Conservation (phyloP, 2,888 invertebrate genomes). For the Phengaris alcon region DNA sequence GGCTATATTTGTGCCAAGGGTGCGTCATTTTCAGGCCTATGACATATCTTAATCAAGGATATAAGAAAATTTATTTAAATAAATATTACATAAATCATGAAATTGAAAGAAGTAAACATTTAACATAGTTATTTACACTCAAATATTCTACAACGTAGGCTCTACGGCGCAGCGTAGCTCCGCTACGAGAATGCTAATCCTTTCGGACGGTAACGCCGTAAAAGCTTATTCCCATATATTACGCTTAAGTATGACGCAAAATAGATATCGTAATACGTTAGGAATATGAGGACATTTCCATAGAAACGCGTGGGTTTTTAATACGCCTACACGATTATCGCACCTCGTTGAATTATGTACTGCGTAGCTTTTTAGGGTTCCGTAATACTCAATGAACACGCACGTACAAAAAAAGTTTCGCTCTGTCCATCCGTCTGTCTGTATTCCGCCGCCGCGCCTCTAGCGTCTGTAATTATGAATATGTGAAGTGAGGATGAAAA, state of each 20-base stretch:
- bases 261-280: neutral
- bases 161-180: neutral
- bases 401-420: too few relatives aligned
- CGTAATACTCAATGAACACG: too few relatives aligned
- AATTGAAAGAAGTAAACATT: neutral
- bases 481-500: too few relatives aligned
- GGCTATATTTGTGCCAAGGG: too few relatives aligned
- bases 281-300: neutral
- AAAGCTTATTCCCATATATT: conserved; percentile 2
- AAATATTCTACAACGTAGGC: neutral
- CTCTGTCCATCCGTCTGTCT: too few relatives aligned
- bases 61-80: too few relatives aligned
- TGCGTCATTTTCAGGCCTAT: too few relatives aligned
- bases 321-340: neutral
- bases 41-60: too few relatives aligned
- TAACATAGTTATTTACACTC: neutral
- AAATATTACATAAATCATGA: neutral
- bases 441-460: too few relatives aligned
- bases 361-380: too few relatives aligned
- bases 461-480: too few relatives aligned
- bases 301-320: neutral
- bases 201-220: neutral
- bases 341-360: neutral
- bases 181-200: neutral
- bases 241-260: neutral